phyloP scores from a whole-genome alignment of 2,797 vertebrate species.

The Poecilia wingei region DNA sequence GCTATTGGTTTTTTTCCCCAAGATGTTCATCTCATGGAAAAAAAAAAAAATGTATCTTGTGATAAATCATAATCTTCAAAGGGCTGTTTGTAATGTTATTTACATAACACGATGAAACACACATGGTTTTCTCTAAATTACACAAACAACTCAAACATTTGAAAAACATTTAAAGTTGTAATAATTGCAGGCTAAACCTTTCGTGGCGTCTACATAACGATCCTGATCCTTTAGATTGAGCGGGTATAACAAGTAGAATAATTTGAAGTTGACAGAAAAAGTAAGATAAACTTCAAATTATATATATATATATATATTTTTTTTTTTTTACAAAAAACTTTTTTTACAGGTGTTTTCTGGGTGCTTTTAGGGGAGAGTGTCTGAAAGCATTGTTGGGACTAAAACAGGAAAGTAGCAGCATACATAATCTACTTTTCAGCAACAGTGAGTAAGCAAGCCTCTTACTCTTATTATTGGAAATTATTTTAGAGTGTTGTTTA shows the following conservation, averaged over 20 bases:
- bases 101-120: neutral
- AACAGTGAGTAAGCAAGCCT: neutral
- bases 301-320: too few species aligned
- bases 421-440: neutral
- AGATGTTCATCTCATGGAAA: neutral
- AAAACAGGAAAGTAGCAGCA: neutral
- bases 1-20: neutral
- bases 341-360: neutral
- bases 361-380: neutral
- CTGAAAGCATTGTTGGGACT: neutral
- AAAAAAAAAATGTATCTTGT: neutral
- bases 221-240: neutral
- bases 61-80: constrained; percentile 1
- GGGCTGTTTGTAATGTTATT: neutral
- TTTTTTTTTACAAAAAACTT: neutral
- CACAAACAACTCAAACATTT: neutral
- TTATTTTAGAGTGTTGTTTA: too few species aligned
- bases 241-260: too few species aligned
- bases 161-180: neutral
- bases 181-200: neutral
- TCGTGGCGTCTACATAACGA: neutral
- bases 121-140: neutral
- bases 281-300: too few species aligned
- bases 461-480: neutral
- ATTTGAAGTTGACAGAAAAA: too few species aligned